phyloP scores from a whole-genome alignment of 1,140 invertebrate genomes.

The Drosophila seguyi region DNA sequence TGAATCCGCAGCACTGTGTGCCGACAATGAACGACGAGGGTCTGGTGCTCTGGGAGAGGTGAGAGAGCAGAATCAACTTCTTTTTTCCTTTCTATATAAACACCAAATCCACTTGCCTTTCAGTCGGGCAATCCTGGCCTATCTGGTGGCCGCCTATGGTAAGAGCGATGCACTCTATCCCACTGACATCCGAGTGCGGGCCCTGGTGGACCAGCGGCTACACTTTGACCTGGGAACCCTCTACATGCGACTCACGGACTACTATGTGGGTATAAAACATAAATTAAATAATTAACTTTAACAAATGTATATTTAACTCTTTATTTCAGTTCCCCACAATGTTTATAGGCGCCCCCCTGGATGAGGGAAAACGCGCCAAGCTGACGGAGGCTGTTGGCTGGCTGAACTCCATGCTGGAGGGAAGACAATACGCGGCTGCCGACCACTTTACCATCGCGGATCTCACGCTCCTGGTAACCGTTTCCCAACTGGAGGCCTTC shows the following conservation, averaged over 20 bases:
- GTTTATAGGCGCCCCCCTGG: conserved; percentile 76
- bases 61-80: no score
- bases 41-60: conserved; percentile 88
- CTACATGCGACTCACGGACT: conserved; percentile 86
- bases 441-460: conserved; percentile 88
- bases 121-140: conserved; percentile 90
- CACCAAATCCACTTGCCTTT: not conserved
- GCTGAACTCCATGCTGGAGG: conserved; percentile 76
- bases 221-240: conserved; percentile 91
- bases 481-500: conserved; percentile 84
- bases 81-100: no score
- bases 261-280: conserved; percentile 85
- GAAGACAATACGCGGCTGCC: conserved; percentile 72
- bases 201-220: conserved; percentile 90
- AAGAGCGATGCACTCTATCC: conserved; percentile 89
- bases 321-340: conserved; percentile 85
- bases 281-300: not conserved
- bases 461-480: conserved; percentile 83
- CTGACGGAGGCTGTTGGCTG: conserved; percentile 82
- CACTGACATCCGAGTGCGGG: conserved; percentile 88
- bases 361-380: conserved; percentile 86
- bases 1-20: conserved; percentile 89
- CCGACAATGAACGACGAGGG: conserved; percentile 90
- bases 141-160: conserved; percentile 90
- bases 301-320: not conserved